These are phyloP conservation scores for Ammospiza maritima DNA, from an alignment of 2,797 vertebrate genomes.

Conservation along the genomic window DNA sequence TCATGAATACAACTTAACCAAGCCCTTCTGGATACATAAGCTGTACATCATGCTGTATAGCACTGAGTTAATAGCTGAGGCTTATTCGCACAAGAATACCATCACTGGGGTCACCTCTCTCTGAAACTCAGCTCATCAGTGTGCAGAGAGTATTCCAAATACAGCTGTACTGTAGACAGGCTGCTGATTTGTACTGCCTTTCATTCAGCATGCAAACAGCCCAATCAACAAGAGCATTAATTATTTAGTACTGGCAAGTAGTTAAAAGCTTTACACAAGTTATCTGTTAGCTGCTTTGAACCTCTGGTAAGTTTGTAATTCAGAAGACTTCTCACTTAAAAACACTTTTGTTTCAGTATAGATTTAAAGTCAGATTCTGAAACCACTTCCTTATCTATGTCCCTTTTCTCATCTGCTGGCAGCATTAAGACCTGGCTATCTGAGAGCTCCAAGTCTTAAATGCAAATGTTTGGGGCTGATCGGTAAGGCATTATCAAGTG, in stretches of 20 bases:
- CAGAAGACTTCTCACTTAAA: neutral
- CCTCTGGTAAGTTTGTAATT: neutral
- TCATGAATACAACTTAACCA: neutral
- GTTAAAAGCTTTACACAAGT: neutral
- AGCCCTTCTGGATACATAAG: neutral
- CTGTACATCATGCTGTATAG: neutral
- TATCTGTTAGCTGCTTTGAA: neutral
- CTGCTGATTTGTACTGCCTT: neutral
- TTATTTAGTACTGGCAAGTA: neutral
- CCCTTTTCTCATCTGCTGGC: slow-evolving; percentile 11
- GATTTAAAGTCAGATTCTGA: slow-evolving; percentile 48
- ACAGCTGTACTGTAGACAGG: neutral
- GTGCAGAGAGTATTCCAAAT: neutral
- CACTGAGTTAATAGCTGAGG: neutral
- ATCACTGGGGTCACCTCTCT: fast-evolving
- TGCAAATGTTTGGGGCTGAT: neutral
- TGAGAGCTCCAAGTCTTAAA: neutral
- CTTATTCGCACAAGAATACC: neutral
- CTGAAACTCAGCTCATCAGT: neutral
- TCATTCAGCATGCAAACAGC: neutral
- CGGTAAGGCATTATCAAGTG: neutral
- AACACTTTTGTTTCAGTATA: slow-evolving; percentile 5
- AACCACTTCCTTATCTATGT: slow-evolving; percentile 63
- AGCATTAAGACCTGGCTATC: neutral
- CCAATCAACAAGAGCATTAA: neutral